phyloP scores from a whole-genome alignment of 2,888 invertebrate species.

The Polylopha cassiicola region DNA sequence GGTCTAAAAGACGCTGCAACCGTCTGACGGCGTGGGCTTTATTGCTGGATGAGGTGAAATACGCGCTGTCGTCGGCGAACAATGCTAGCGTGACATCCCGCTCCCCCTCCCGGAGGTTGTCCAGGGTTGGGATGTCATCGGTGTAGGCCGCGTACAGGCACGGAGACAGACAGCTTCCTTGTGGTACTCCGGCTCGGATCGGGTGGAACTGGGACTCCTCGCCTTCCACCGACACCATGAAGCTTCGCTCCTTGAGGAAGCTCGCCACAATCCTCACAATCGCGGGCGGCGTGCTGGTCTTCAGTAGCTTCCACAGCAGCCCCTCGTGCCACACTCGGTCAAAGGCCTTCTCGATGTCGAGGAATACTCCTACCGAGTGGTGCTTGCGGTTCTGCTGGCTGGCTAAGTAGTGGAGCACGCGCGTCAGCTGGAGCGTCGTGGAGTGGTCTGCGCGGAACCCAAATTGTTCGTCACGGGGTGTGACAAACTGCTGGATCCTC shows the following conservation, averaged over 20 bases:
- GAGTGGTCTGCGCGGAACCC: constrained; percentile 4
- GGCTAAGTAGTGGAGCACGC: not conserved
- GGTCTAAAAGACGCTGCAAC: constrained; percentile 14
- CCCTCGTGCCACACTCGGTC: constrained; percentile 36
- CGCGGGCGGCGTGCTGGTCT: constrained; percentile 11
- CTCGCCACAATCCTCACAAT: constrained; percentile 21
- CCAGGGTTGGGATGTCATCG: constrained; percentile 18
- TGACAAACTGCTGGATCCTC: not conserved
- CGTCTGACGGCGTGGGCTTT: constrained; percentile 10
- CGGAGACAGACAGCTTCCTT: constrained; percentile 25
- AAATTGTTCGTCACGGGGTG: constrained; percentile 6
- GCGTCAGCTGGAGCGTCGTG: constrained; percentile 12
- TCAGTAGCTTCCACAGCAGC: constrained; percentile 29
- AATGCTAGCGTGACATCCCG: constrained; percentile 17
- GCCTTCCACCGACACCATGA: constrained; percentile 25
- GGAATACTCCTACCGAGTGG: not conserved
- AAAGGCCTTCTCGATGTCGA: constrained; percentile 36
- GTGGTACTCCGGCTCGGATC: constrained; percentile 27
- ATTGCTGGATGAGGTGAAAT: constrained; percentile 10
- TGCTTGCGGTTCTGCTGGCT: not conserved
- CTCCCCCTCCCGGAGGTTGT: too few relatives aligned
- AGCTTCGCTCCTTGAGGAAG: constrained; percentile 24
- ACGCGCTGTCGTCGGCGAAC: constrained; percentile 23
- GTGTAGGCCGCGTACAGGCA: constrained; percentile 25
- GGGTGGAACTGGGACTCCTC: not conserved